Percentiles rank a stretch among this genome's conserved stretches.
phyloP scores from a whole-genome alignment of 2,888 invertebrate species.

The Aphidius colemani region DNA sequence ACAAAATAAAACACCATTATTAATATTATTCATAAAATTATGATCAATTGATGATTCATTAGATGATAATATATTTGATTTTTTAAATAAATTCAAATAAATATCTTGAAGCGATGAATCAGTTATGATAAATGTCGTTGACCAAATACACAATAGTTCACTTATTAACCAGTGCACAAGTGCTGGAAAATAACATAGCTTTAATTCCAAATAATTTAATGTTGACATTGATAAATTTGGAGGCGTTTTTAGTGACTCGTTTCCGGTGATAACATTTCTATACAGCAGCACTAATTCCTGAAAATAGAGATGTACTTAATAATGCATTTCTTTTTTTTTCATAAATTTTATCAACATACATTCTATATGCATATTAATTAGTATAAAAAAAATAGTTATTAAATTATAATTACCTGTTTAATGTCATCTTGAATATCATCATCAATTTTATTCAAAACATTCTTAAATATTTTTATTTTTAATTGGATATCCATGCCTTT shows the following conservation, averaged over 20 bases:
- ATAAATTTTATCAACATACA: no score
- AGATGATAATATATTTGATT: constrained; percentile 29
- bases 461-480: no score
- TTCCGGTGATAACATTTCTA: no score
- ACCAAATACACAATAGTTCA: constrained; percentile 45
- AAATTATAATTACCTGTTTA: no score
- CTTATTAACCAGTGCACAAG: constrained; percentile 49
- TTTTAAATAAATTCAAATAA: constrained; percentile 41
- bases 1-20: constrained; percentile 40
- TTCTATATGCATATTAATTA: no score
- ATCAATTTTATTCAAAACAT: no score
- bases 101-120: constrained; percentile 46
- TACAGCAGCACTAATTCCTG: no score
- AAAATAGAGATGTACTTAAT: no score
- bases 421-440: no score
- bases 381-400: no score
- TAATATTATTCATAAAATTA: constrained; percentile 20
- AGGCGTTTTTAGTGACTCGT: constrained; percentile 52
- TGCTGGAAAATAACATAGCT: constrained; percentile 61
- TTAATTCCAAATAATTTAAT: constrained; percentile 60
- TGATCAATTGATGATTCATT: neutral
- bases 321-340: no score
- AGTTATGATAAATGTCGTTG: constrained; percentile 35
- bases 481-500: no score
- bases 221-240: constrained; percentile 55